Evolutionary conservation across 2,888 invertebrate genomes (phyloP).

Genomic region (Campaea margaritaria): DNA sequence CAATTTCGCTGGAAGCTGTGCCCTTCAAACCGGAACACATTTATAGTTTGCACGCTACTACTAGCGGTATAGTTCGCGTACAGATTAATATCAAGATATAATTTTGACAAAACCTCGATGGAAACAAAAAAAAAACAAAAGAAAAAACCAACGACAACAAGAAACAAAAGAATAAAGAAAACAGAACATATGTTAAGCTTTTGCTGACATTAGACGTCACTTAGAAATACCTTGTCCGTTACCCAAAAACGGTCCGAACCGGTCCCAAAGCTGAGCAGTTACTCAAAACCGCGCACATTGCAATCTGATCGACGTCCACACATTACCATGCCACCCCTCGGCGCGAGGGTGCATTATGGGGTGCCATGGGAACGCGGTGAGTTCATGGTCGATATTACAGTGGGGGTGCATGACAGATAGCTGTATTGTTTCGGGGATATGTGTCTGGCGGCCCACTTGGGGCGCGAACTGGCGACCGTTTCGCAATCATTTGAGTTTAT

Average conservation of each 20-base stretch:
- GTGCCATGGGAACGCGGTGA: constrained; percentile 27
- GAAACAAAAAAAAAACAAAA: too few species aligned
- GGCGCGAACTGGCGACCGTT: too few species aligned
- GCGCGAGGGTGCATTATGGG: constrained; percentile 16
- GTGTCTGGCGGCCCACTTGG: neutral
- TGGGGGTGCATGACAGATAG: constrained; percentile 15
- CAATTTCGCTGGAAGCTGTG: too few species aligned
- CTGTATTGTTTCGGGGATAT: constrained; percentile 17
- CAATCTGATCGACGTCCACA: constrained; percentile 5
- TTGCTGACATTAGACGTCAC: neutral
- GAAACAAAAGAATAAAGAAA: too few species aligned
- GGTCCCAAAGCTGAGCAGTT: neutral
- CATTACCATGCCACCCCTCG: neutral
- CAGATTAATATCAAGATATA: too few species aligned
- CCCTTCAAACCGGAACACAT: too few species aligned
- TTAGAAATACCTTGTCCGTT: neutral
- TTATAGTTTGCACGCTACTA: too few species aligned
- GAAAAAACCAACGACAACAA: too few species aligned
- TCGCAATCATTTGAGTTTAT: too few species aligned
- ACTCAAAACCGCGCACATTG: neutral
- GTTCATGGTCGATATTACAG: constrained; percentile 20
- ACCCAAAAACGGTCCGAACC: neutral
- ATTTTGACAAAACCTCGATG: too few species aligned
- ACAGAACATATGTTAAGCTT: too few species aligned
- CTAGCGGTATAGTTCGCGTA: too few species aligned